Evolutionary conservation across 2,888 invertebrate genomes (phyloP), one percentile per base, ranked within the genome.

Genomic region (Netelia fuscicornis): DNA sequence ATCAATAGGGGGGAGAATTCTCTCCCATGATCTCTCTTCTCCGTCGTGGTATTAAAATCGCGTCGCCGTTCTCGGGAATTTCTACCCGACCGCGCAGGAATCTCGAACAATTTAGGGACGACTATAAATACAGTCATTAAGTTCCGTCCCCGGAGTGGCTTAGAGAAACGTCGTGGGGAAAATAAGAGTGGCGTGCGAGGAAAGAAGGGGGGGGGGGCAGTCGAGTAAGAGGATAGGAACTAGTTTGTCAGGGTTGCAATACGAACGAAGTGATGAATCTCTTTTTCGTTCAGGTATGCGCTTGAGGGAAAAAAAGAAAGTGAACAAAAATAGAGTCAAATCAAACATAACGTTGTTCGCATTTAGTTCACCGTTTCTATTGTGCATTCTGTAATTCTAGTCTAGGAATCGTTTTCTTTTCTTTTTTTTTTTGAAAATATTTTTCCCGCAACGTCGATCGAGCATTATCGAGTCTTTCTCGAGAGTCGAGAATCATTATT

Each of bases 41-140:
- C 37, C 72, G 54, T 42, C 52, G 70, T 54, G n/a, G 58, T 77
- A 71, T 81, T 71, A 65, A 81, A 75, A 78, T 70, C 75, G 70
- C 71, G 67, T 64, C 72, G 67, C 75, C 44, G 42, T 37, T 54
- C 56, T 44, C 56, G 72, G 44, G 78, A 81, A 78, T 75, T 81
- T 78, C 78, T 74, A 58, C 17, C 48, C 68, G 79, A 64, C 74
- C 79, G 83, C 76, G 78, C 74, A 81, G 78, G 81, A 84, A 84
- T 84, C 74, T 70, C 78, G 84, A 78, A 85, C 84, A 85, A 85
- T 85, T 85, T 85, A 81, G 81, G 84, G 44, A 81, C 81, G 81
- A 62, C 78, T 78, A 85, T 84, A 84, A 81, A 84, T 84, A 84
- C 81, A 84, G 84, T 84, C 74, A 78, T 84, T 84, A 81, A 84